Evolutionary conservation across 2,797 vertebrate genomes (phyloP), one percentile per base, ranked within the genome.

Genomic region (Lindbergichthys nudifrons): DNA sequence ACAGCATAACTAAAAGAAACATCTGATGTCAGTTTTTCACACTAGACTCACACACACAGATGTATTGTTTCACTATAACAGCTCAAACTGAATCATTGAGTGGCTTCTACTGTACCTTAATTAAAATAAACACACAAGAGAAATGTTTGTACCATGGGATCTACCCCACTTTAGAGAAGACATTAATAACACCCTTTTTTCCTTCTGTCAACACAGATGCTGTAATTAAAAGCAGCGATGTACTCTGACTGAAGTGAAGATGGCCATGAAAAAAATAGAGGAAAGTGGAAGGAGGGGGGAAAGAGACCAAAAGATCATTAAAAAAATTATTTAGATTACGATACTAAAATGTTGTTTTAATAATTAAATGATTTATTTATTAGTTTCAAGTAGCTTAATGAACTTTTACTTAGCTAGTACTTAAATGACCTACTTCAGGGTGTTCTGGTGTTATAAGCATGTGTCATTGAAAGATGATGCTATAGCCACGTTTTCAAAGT

Each of bases 171-270:
- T 86, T 65, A 75, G 67, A 75, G 57, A n/a, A 77, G 45, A 82
- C 81, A 86, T 86, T 86, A 87, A 89, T 88, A 87, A 83, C 73
- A 80, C 71, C 42, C 46, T 59, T 23, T 81, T 80, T 68, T 76
- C 18, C 15, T 36, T 64, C 50, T 86, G 81, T 88, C 81, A 87
- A 88, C 76, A 88, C 68, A 76, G 78, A 86, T 47, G 65, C 68
- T 80, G 83, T 88, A 87, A 91, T 91, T 91, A 91, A 88, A 86
- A 82, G 62, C 70, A 70, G 45, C 21, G 0, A 30, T 9, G 65
- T 48, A 36, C 67, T 70, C 73, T 32, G 66, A 73, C 59, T 56
- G 68, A 81, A 70, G 63, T 19, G 71, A 75, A 58, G n/a, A 79
- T 60, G 54, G 74, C 61, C 70, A 72, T 69, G 65, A 76, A 78